phyloP scores from a whole-genome alignment of 2,888 invertebrate species.

The Amphipoea oculea region DNA sequence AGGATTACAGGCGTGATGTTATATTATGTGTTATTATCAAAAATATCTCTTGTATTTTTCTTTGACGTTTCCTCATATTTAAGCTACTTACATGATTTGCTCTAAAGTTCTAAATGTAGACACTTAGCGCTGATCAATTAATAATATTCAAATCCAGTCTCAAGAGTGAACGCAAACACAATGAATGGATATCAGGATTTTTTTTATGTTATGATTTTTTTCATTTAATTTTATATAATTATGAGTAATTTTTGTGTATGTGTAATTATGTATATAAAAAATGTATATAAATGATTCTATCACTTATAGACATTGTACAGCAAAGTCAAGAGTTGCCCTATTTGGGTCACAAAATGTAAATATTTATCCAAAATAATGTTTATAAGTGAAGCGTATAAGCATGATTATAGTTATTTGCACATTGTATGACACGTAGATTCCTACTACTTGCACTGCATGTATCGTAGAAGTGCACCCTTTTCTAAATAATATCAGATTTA shows the following conservation, averaged over 20 bases:
- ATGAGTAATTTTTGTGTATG: conserved; percentile 35
- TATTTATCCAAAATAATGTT: conserved; percentile 53
- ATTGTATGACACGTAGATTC: conserved; percentile 76
- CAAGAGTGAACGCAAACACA: neutral
- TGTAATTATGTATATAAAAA: conserved; percentile 53
- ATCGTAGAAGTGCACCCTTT: conserved; percentile 73
- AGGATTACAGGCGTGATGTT: neutral
- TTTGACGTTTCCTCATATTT: neutral
- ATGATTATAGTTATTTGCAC: conserved; percentile 77
- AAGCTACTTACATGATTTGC: neutral
- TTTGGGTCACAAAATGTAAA: conserved; percentile 23
- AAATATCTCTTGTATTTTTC: neutral
- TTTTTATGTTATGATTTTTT: conserved; percentile 21
- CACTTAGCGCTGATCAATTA: conserved; percentile 52
- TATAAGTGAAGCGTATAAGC: conserved; percentile 64
- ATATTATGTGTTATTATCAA: neutral
- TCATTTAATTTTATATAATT: conserved; percentile 25
- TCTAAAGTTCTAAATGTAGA: neutral
- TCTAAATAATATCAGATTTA: conserved; percentile 59
- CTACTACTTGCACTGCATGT: conserved; percentile 82
- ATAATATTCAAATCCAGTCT: conserved; percentile 24
- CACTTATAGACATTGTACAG: conserved; percentile 45
- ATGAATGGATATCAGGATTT: neutral
- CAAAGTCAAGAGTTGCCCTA: conserved; percentile 1
- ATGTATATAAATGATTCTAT: conserved; percentile 50